Conservation (phyloP, 2,113 vertebrate genomes). For the Nestor notabilis region DNA sequence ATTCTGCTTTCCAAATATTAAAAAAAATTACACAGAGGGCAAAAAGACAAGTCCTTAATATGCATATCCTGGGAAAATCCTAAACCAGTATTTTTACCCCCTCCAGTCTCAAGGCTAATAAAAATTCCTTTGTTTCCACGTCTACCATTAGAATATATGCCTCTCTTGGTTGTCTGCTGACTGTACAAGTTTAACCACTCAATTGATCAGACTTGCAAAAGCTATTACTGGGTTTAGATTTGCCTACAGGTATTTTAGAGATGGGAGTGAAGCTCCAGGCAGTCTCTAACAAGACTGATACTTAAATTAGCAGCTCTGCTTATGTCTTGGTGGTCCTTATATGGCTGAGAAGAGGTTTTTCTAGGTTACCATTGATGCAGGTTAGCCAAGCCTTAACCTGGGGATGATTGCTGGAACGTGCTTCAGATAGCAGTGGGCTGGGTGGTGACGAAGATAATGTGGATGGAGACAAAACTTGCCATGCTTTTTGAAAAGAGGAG, state of each 20-base stretch:
- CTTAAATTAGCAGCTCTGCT: not conserved
- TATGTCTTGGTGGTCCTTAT: not conserved
- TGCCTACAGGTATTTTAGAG: not conserved
- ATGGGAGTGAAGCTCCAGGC: not conserved
- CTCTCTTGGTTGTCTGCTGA: constrained; percentile 46
- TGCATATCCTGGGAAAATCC: constrained; percentile 55
- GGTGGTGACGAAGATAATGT: not conserved
- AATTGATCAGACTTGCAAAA: not conserved
- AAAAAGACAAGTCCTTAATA: constrained; percentile 67
- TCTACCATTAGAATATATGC: constrained; percentile 52
- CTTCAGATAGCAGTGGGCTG: not conserved
- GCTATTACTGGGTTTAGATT: not conserved
- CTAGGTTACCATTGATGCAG: not conserved
- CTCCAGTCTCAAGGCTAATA: constrained; percentile 43
- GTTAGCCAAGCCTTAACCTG: not conserved
- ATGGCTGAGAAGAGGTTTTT: not conserved
- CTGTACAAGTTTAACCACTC: constrained; percentile 49
- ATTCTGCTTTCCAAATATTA: constrained; percentile 64
- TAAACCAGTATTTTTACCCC: constrained; percentile 61
- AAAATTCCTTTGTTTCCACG: constrained; percentile 64
- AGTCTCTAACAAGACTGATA: not conserved
- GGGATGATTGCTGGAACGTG: not conserved
- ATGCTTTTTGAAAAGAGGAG: rapidly evolving
- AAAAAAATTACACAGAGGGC: constrained; percentile 53
- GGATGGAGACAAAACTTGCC: not conserved